These are phyloP conservation scores for Macropis europaea DNA, from an alignment of 2,888 invertebrate species.

Conservation along the genomic window DNA sequence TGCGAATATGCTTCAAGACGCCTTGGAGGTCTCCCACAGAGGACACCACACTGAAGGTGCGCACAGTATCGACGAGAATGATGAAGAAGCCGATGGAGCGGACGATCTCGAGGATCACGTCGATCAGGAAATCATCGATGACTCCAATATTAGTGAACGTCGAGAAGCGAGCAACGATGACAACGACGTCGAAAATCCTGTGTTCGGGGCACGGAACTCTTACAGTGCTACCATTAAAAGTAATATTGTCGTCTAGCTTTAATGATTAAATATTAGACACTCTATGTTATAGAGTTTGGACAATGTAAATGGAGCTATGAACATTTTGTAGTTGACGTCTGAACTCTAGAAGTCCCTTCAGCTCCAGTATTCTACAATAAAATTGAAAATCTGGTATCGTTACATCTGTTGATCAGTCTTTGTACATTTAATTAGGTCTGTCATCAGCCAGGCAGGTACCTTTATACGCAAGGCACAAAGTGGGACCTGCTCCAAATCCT, in stretches of 20 bases:
- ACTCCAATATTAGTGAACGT: neutral
- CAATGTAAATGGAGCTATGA: no score
- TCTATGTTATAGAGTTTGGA: no score
- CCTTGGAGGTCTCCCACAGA: constrained; percentile 77
- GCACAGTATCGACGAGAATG: constrained; percentile 74
- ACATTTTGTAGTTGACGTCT: no score
- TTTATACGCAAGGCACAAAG: constrained; percentile 72
- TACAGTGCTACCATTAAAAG: constrained; percentile 83
- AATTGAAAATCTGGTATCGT: no score
- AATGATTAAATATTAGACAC: no score
- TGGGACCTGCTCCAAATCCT: constrained; percentile 73
- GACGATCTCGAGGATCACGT: constrained; percentile 74
- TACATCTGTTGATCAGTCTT: neutral
- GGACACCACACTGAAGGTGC: constrained; percentile 77
- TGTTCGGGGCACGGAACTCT: constrained; percentile 76
- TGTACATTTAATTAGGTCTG: constrained; percentile 57
- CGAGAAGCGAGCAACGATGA: constrained; percentile 7
- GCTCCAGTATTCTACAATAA: no score
- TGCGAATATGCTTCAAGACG: constrained; percentile 80
- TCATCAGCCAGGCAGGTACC: constrained; percentile 71
- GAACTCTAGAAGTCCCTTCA: no score
- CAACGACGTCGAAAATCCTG: constrained; percentile 80
- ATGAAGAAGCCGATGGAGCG: constrained; percentile 55
- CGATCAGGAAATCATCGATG: constrained; percentile 51
- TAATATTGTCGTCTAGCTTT: constrained; percentile 77